phyloP scores from a whole-genome alignment of 2,797 vertebrate genomes.

The Linurgus olivaceus region DNA sequence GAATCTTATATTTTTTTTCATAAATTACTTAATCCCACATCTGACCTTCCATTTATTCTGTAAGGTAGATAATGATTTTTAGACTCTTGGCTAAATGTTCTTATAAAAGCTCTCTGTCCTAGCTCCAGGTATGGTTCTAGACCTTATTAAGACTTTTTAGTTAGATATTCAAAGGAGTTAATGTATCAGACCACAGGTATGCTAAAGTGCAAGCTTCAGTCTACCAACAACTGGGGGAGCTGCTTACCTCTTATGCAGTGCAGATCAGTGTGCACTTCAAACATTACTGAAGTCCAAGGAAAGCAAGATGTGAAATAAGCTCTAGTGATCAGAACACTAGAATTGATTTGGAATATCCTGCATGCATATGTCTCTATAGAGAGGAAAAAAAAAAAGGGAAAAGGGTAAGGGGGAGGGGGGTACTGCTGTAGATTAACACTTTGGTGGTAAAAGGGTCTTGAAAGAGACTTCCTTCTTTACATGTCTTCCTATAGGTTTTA shows the following conservation, averaged over 20 bases:
- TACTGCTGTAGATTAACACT: background rate
- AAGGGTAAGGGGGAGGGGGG: fast-evolving
- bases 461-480: background rate
- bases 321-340: background rate
- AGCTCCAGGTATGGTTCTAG: background rate
- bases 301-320: background rate
- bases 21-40: background rate
- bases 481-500: background rate
- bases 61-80: background rate
- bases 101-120: background rate
- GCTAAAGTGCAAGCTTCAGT: background rate
- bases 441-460: background rate
- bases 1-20: background rate
- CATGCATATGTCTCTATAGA: background rate
- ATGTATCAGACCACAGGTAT: background rate
- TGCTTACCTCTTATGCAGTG: background rate
- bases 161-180: background rate
- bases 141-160: background rate
- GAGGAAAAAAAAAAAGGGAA: background rate
- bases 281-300: background rate
- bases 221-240: background rate
- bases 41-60: background rate
- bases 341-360: background rate
- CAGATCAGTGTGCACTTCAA: background rate
- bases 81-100: background rate